These are phyloP conservation scores for Aphis craccivora DNA, from an alignment of 1,140 invertebrate genomes.

Conservation along the genomic window DNA sequence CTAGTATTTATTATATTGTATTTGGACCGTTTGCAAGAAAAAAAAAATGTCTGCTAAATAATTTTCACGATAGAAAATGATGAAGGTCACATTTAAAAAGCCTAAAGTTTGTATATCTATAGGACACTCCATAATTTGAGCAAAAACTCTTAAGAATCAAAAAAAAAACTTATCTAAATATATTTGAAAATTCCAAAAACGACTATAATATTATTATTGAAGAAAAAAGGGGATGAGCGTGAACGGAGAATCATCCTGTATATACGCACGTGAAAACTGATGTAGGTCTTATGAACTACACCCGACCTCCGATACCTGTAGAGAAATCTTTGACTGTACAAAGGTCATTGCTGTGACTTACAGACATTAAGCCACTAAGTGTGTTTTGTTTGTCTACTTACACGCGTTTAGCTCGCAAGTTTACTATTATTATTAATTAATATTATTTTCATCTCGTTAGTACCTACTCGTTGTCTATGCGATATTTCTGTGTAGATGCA, in stretches of 20 bases:
- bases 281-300: neutral
- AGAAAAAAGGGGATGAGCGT: neutral
- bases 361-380: neutral
- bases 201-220: neutral
- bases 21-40: neutral
- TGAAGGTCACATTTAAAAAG: too few relatives aligned
- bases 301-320: neutral
- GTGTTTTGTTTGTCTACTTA: neutral
- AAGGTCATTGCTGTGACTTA: neutral
- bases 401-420: neutral
- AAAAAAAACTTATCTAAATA: neutral
- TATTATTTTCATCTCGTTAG: constrained; percentile 6
- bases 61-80: too few relatives aligned
- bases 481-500: neutral
- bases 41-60: too few relatives aligned
- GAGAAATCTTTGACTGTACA: neutral
- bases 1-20: neutral
- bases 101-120: too few relatives aligned
- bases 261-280: neutral
- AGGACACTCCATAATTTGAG: neutral
- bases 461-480: neutral
- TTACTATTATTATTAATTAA: neutral
- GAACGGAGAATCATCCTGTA: neutral
- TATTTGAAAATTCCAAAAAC: neutral
- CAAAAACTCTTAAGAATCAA: neutral